These are phyloP conservation scores for Leucosticte australis DNA, from an alignment of 2,113 vertebrate genomes.

Conservation along the genomic window DNA sequence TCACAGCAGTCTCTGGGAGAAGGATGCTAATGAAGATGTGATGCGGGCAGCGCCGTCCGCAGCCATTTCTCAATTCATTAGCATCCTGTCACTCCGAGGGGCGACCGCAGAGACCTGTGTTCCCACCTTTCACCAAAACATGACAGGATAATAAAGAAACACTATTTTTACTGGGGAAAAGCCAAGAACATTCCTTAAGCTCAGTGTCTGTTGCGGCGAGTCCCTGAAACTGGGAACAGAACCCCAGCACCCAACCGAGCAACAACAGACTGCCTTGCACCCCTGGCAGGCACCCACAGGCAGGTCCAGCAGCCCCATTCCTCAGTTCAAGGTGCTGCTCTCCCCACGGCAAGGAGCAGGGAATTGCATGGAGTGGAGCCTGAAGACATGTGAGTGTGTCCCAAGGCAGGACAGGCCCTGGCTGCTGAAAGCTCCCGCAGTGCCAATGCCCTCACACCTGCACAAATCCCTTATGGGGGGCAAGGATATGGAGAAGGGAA, in stretches of 20 bases:
- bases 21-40: conserved; percentile 74
- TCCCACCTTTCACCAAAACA: conserved; percentile 51
- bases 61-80: conserved; percentile 62
- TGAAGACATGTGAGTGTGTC: not conserved
- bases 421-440: not conserved
- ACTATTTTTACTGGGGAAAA: not conserved
- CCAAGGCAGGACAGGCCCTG: not conserved
- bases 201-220: not conserved
- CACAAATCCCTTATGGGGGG: accelerated
- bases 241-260: not conserved
- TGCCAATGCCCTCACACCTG: accelerated
- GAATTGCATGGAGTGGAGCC: not conserved
- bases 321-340: accelerated
- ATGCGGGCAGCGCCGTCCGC: not conserved
- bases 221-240: not conserved
- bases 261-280: accelerated
- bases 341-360: accelerated
- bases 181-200: not conserved
- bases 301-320: not conserved
- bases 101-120: not conserved
- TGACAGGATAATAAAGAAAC: conserved; percentile 44
- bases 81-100: conserved; percentile 18
- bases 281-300: not conserved
- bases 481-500: not conserved
- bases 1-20: conserved; percentile 56